These are phyloP conservation scores for Rhopalosiphum padi DNA, from an alignment of 1,140 invertebrate species.

Conservation along the genomic window DNA sequence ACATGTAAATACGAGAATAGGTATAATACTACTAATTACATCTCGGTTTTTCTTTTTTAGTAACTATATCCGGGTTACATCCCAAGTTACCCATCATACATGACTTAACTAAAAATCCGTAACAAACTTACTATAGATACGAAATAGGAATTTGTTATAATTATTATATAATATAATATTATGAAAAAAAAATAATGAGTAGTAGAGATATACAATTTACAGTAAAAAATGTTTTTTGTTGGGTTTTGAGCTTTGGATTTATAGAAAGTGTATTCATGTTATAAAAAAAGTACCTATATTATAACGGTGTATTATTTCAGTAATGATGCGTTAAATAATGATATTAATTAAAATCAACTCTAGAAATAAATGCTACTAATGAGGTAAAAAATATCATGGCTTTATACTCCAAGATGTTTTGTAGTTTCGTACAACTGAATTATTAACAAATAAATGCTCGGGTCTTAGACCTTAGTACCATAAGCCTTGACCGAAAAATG, in stretches of 20 bases:
- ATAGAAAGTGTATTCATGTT: background rate
- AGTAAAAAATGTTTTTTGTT: background rate
- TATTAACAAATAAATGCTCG: background rate
- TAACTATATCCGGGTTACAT: background rate
- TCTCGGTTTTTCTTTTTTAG: background rate
- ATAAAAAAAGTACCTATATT: background rate
- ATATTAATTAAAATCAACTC: background rate
- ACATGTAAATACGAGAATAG: background rate
- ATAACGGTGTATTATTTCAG: background rate
- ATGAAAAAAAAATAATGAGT: background rate
- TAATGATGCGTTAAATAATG: background rate
- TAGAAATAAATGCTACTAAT: constrained; percentile 1
- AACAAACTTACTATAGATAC: background rate
- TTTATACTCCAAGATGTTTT: background rate
- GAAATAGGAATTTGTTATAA: background rate
- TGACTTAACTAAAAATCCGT: background rate
- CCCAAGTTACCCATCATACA: background rate
- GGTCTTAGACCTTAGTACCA: background rate
- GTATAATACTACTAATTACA: background rate
- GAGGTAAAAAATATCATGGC: background rate
- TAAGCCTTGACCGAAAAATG: background rate
- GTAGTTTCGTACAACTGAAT: background rate
- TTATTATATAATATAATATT: background rate
- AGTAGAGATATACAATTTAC: background rate
- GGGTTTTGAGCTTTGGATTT: background rate